Conservation (phyloP, 2,797 vertebrate species). For the Crotalus adamanteus region DNA sequence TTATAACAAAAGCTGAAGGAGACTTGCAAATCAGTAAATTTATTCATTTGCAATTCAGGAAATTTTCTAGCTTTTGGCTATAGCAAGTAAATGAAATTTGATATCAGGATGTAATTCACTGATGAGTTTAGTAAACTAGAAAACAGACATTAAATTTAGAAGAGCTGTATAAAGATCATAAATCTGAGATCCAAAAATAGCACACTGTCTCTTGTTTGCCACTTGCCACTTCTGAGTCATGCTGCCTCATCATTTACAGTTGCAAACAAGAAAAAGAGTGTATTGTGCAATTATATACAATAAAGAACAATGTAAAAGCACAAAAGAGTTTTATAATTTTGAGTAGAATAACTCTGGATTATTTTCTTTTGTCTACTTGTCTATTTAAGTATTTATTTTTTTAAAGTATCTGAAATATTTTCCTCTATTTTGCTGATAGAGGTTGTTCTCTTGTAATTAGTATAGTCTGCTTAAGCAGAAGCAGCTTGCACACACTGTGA, state of each 20-base stretch:
- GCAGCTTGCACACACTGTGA: not conserved
- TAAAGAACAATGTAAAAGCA: not conserved
- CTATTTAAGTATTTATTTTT: not conserved
- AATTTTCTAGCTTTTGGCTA: conserved; percentile 2
- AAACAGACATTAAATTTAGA: conserved; percentile 30
- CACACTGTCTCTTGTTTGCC: not conserved
- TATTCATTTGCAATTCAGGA: conserved; percentile 1
- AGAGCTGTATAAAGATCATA: conserved; percentile 3
- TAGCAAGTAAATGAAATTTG: conserved; percentile 16
- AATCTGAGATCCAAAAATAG: conserved; percentile 27
- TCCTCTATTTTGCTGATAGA: not conserved
- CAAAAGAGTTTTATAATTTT: conserved; percentile 1
- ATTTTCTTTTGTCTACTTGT: not conserved
- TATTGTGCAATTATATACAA: not conserved
- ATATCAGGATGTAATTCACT: conserved; percentile 11
- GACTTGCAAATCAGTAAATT: not conserved
- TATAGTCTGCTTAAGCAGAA: not conserved
- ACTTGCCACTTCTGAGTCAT: conserved; percentile 22
- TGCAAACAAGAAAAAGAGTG: not conserved
- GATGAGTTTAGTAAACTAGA: not conserved
- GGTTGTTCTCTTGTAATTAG: not conserved
- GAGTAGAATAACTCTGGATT: not conserved
- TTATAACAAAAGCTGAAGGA: not conserved
- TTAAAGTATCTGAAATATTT: not conserved
- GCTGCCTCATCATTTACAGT: not conserved